A percentile compares a stretch with the other conserved stretches of the same genome.
These are phyloP conservation scores for Neotragus moschatus DNA, from an alignment of 2,113 vertebrate species.

Conservation along the genomic window DNA sequence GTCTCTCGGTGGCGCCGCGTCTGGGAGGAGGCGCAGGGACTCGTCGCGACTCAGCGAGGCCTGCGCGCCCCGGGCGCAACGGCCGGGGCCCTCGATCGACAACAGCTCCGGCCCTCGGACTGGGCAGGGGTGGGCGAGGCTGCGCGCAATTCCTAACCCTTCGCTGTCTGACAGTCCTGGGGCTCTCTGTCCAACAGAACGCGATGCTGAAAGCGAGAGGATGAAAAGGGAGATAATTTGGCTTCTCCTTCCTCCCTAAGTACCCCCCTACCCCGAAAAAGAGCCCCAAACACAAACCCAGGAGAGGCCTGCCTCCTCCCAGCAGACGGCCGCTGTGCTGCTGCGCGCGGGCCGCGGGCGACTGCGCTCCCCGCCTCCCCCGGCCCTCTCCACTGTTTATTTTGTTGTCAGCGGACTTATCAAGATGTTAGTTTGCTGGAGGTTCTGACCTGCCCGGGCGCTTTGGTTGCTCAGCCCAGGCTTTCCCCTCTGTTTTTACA, in stretches of 20 bases:
- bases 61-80: not conserved
- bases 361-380: not conserved
- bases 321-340: not conserved
- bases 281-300: not conserved
- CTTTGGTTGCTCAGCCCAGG: slow-evolving; percentile 24
- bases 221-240: not conserved
- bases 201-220: not conserved
- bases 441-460: slow-evolving; percentile 60
- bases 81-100: rapidly evolving
- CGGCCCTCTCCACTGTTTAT: slow-evolving; percentile 16
- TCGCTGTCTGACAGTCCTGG: not conserved
- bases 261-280: rapidly evolving
- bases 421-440: slow-evolving; percentile 33
- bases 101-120: not conserved
- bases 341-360: not conserved
- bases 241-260: not conserved
- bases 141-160: not conserved
- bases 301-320: not conserved
- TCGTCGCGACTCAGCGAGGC: not conserved
- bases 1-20: not conserved
- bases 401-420: slow-evolving; percentile 68
- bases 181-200: not conserved
- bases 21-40: not conserved
- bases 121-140: not conserved
- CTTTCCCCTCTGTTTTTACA: slow-evolving; percentile 82